Conservation (phyloP, 1,140 invertebrate species). For the Drosophila nigrodunni region DNA sequence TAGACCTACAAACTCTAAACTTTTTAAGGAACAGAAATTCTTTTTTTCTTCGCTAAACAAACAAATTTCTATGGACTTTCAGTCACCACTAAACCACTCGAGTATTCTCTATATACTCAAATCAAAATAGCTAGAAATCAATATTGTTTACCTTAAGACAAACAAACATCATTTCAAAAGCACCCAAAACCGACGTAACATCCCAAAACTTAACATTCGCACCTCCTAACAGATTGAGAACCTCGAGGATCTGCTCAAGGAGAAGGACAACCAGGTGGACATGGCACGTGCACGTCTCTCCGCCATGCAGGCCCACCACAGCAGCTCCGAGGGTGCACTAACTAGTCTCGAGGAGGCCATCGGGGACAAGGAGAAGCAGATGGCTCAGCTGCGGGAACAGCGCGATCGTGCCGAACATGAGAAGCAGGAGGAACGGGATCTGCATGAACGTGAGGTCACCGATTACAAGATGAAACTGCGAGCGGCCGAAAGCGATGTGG, state of each 20-base stretch:
- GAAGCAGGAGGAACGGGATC: slow-evolving; percentile 96
- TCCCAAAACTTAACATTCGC: neutral
- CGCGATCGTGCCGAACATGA: slow-evolving; percentile 98
- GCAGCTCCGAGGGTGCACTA: slow-evolving; percentile 95
- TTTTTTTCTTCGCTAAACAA: no score
- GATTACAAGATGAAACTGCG: slow-evolving; percentile 98
- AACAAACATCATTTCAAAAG: no score
- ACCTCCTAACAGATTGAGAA: slow-evolving; percentile 93
- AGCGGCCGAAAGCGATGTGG: slow-evolving; percentile 94
- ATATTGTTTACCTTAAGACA: no score
- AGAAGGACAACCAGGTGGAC: slow-evolving; percentile 99
- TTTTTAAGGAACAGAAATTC: no score
- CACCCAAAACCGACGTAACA: no score
- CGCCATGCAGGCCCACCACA: slow-evolving; percentile 96
- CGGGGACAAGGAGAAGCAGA: slow-evolving; percentile 98
- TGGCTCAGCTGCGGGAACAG: slow-evolving; percentile 94
- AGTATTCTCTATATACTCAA: no score
- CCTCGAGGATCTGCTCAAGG: slow-evolving; percentile 97
- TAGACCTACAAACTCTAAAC: no score
- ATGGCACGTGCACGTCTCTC: slow-evolving; percentile 95
- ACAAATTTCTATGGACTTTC: no score
- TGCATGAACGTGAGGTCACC: slow-evolving; percentile 96
- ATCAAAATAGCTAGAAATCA: no score
- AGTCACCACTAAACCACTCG: no score
- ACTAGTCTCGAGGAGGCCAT: slow-evolving; percentile 97